Percentiles rank a stretch among this genome's conserved stretches.
These are phyloP conservation scores for Calliopsis andreniformis DNA, from an alignment of 1,140 invertebrate species.

Conservation along the genomic window DNA sequence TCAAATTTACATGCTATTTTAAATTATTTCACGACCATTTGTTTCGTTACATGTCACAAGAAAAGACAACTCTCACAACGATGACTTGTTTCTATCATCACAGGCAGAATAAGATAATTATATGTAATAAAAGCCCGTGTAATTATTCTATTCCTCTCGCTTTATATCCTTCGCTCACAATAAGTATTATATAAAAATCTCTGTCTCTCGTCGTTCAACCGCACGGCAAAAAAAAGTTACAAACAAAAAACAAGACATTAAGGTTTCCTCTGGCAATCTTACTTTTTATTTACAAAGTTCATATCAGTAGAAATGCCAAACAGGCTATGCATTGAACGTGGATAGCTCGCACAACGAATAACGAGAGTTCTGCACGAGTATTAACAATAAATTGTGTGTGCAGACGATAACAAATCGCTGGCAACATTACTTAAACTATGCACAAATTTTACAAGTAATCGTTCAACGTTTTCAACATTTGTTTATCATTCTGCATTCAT, in stretches of 20 bases:
- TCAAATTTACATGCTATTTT: too few relatives aligned
- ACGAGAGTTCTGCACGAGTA: conserved; percentile 18
- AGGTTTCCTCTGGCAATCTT: background rate
- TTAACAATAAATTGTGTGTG: conserved; percentile 42
- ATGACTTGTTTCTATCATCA: conserved; percentile 57
- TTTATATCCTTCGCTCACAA: background rate
- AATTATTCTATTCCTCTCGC: conserved; percentile 9
- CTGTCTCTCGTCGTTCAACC: conserved; percentile 8
- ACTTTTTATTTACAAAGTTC: conserved; percentile 7
- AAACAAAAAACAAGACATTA: conserved; percentile 10
- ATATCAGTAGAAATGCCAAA: background rate
- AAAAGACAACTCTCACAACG: conserved; percentile 25
- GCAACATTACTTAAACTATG: conserved; percentile 46
- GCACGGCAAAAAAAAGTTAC: conserved; percentile 11
- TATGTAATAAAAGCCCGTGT: background rate
- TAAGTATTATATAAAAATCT: background rate
- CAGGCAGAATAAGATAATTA: conserved; percentile 60
- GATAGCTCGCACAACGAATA: conserved; percentile 24
- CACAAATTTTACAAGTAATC: conserved; percentile 15
- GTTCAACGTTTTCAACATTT: background rate
- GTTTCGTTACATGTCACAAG: conserved; percentile 24
- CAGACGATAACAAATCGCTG: conserved; percentile 38
- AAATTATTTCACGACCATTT: conserved; percentile 31
- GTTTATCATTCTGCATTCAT: background rate
- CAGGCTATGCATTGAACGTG: conserved; percentile 1